Conservation (phyloP, 2,888 invertebrate genomes). For the Stratiomys singularior region DNA sequence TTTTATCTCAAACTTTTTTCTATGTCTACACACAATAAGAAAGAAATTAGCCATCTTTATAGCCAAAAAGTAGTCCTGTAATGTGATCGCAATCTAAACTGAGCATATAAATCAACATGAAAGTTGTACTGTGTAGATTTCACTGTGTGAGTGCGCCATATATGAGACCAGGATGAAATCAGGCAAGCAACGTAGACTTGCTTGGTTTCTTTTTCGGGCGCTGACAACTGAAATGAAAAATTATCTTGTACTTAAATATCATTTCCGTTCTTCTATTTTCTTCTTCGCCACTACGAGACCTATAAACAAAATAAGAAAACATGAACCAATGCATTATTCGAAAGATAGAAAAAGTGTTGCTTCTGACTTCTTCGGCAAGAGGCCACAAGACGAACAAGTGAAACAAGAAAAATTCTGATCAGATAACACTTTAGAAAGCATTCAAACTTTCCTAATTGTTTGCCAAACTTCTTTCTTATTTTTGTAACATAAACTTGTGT, state of each 20-base stretch:
- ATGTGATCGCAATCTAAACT: constrained; percentile 49
- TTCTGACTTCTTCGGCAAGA: background rate
- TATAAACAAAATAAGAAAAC: constrained; percentile 6
- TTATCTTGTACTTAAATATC: constrained; percentile 50
- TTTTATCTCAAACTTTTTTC: background rate
- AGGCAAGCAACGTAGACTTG: background rate
- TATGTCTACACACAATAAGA: constrained; percentile 1
- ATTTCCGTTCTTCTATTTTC: constrained; percentile 18
- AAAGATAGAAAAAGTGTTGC: background rate
- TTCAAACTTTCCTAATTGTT: constrained; percentile 52
- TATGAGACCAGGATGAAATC: background rate
- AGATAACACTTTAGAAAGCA: constrained; percentile 50
- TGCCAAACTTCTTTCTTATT: constrained; percentile 44
- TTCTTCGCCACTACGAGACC: background rate
- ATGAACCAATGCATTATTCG: background rate
- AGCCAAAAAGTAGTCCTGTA: constrained; percentile 38
- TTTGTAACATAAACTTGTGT: background rate
- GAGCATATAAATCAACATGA: constrained; percentile 49
- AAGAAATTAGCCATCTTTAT: background rate
- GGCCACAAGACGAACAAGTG: constrained; percentile 26
- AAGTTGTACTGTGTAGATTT: constrained; percentile 38
- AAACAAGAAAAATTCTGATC: constrained; percentile 46
- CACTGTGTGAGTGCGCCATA: background rate
- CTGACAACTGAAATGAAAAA: constrained; percentile 46
- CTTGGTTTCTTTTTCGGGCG: constrained; percentile 1